Percentiles rank a stretch among this genome's conserved stretches.
These are phyloP conservation scores for Diploptera punctata DNA, from an alignment of 2,888 invertebrate species.

Conservation along the genomic window DNA sequence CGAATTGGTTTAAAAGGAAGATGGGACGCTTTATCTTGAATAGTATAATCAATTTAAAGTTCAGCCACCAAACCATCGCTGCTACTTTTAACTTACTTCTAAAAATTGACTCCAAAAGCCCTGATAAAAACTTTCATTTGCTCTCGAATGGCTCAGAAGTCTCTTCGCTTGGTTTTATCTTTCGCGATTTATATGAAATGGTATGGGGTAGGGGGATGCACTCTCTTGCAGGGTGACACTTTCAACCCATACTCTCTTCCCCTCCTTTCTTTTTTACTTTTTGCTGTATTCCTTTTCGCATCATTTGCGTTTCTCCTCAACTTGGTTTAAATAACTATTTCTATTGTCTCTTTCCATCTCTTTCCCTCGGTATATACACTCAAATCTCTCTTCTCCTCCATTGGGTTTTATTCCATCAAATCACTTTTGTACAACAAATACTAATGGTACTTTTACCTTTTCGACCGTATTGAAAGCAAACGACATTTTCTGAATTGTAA, in stretches of 20 bases:
- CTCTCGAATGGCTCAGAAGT: slow-evolving; percentile 10
- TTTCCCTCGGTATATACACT: neutral
- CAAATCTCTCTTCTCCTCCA: neutral
- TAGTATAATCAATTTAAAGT: slow-evolving; percentile 26
- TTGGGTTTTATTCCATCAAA: neutral
- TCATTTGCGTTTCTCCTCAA: slow-evolving; percentile 16
- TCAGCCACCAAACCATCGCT: slow-evolving; percentile 9
- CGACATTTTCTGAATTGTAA: too few species aligned
- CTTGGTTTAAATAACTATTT: slow-evolving; percentile 10
- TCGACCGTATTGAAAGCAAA: neutral
- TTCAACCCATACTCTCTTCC: too few species aligned
- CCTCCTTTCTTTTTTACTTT: neutral
- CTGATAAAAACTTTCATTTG: slow-evolving; percentile 29
- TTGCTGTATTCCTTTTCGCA: neutral
- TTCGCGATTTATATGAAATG: slow-evolving; percentile 21
- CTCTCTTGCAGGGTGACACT: neutral
- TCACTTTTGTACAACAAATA: neutral
- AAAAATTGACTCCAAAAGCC: slow-evolving; percentile 22
- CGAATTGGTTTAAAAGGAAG: slow-evolving; percentile 9
- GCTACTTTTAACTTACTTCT: slow-evolving; percentile 25
- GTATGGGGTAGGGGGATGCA: neutral
- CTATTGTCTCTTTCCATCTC: neutral
- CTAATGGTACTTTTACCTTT: neutral
- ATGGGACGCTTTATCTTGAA: slow-evolving; percentile 7
- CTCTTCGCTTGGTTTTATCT: slow-evolving; percentile 12